Percentiles rank a stretch among this genome's conserved stretches.
phyloP scores from a whole-genome alignment of 2,113 vertebrate species.

The Verasper variegatus region DNA sequence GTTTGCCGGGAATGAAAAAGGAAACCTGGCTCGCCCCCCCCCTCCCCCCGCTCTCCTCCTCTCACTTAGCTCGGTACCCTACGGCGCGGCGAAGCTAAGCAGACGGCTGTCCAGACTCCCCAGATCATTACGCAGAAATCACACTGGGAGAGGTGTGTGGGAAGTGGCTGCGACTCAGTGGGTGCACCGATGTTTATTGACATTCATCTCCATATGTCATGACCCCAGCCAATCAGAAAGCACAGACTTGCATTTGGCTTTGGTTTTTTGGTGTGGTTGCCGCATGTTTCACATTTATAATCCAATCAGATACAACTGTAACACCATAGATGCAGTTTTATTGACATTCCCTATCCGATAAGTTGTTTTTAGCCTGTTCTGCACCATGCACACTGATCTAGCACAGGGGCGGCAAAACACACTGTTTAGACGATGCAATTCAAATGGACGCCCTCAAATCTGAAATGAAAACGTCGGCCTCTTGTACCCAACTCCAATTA shows the following conservation, averaged over 20 bases:
- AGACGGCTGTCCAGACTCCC: constrained; percentile 73
- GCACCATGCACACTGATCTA: constrained; percentile 27
- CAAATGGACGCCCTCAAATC: constrained; percentile 67
- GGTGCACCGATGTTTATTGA: constrained; percentile 53
- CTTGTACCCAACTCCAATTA: constrained; percentile 81
- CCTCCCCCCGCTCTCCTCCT: constrained; percentile 22
- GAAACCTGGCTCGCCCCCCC: constrained; percentile 42
- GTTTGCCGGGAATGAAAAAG: constrained; percentile 61
- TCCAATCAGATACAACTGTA: constrained; percentile 34
- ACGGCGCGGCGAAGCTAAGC: constrained; percentile 50
- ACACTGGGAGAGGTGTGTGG: constrained; percentile 70
- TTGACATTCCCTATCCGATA: constrained; percentile 42
- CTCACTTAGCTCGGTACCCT: constrained; percentile 57
- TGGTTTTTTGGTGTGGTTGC: neutral
- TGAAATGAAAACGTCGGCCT: constrained; percentile 76
- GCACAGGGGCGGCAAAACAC: constrained; percentile 37
- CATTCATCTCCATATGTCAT: constrained; percentile 69
- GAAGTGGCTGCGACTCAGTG: constrained; percentile 59
- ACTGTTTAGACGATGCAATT: constrained; percentile 41
- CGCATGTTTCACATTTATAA: constrained; percentile 28
- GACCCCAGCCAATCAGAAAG: constrained; percentile 51
- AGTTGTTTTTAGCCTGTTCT: neutral
- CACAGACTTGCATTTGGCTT: constrained; percentile 11
- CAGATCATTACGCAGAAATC: constrained; percentile 71
- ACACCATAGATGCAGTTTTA: constrained; percentile 12